Base-by-base conservation (phyloP, 1,140 invertebrate genomes). In the Lasaia peninsularis region DNA sequence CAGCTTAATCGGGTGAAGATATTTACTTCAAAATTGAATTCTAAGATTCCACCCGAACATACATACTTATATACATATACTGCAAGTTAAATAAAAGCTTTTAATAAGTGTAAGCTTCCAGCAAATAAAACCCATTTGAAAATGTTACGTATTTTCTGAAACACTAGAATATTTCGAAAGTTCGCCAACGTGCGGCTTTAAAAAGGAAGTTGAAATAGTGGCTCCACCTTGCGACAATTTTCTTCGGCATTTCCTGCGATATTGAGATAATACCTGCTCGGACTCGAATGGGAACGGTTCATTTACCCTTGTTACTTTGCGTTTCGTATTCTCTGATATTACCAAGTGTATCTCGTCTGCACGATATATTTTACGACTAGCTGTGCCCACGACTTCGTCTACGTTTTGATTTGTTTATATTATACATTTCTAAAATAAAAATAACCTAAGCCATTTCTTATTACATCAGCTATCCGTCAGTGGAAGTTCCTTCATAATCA, bases 271-370 rank as follows among this genome's bases (percentile, higher is more conserved):
- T 44, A 33, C 49, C 34, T n/a, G n/a, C n/a, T 54, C 52, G 65
- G 62, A 54, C 68, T 65, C 58, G 75, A 78, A 78, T 78, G 72
- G 71, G 71, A 76, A 78, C 74, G 65, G 71, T 70, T 65, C 65
- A 67, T 70, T 78, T 76, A 62, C 60, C 52, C n/a, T 56, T 56
- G 34, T 52, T 58, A 53, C 49, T 34, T 58, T 56, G 64, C 56
- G 61, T 65, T 66, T 63, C 63, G 60, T 60, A 60, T 65, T 60
- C 52, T 8, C 62, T 50, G 40, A 53, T 48, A 63, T 28, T 32
- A 32, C 11, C 49, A 31, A n/a, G 37, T 40, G 16, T 10, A 44
- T 44, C 37, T 44, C 37, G 37, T 44, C 10, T 10, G 9, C 16
- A 14, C 37, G 18, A 44, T 44, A 44, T 44, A 44, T 44, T 44